A percentile compares a stretch with the other conserved stretches of the same genome.
These are phyloP conservation scores for Lota lota DNA, from an alignment of 2,113 vertebrate species.

Conservation along the genomic window DNA sequence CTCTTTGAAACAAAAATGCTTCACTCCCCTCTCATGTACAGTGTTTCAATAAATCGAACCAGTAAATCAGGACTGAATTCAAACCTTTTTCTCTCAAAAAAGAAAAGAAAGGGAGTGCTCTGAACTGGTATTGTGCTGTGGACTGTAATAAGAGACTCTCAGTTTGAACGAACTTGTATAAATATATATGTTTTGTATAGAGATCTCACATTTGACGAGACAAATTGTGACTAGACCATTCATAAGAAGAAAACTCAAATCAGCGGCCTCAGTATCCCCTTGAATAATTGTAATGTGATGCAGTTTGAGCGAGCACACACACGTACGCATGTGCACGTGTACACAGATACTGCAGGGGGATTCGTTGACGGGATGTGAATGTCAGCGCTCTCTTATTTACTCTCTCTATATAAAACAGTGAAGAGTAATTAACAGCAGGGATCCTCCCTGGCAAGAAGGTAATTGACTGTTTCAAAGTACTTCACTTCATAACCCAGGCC, in stretches of 20 bases:
- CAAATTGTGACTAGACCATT: too few relatives aligned
- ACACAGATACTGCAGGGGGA: slow-evolving; percentile 76
- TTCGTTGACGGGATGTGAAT: slow-evolving; percentile 98
- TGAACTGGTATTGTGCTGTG: too few relatives aligned
- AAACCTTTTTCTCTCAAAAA: slow-evolving; percentile 17
- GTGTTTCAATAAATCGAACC: slow-evolving; percentile 61
- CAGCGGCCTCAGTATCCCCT: too few relatives aligned
- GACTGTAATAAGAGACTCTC: too few relatives aligned
- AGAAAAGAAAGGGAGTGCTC: too few relatives aligned
- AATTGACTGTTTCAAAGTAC: slow-evolving; percentile 87
- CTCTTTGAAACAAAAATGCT: slow-evolving; percentile 63
- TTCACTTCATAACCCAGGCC: slow-evolving; percentile 70
- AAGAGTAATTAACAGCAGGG: slow-evolving; percentile 78
- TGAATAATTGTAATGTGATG: too few relatives aligned
- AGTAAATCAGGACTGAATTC: slow-evolving; percentile 58
- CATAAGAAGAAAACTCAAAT: too few relatives aligned
- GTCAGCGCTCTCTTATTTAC: slow-evolving; percentile 99
- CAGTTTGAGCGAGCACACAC: slow-evolving; percentile 67
- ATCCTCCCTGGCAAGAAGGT: slow-evolving; percentile 84
- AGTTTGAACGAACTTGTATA: too few relatives aligned
- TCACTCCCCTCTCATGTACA: slow-evolving; percentile 60
- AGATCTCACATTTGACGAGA: too few relatives aligned
- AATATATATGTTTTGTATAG: too few relatives aligned
- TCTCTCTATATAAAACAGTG: slow-evolving; percentile 80
- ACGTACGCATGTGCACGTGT: slow-evolving; percentile 3